Percentiles rank a stretch among this genome's conserved stretches.
Evolutionary conservation across 64 coral and sea anemone genomes (phyloP).

Genomic region (Cladopsammia gracilis): DNA sequence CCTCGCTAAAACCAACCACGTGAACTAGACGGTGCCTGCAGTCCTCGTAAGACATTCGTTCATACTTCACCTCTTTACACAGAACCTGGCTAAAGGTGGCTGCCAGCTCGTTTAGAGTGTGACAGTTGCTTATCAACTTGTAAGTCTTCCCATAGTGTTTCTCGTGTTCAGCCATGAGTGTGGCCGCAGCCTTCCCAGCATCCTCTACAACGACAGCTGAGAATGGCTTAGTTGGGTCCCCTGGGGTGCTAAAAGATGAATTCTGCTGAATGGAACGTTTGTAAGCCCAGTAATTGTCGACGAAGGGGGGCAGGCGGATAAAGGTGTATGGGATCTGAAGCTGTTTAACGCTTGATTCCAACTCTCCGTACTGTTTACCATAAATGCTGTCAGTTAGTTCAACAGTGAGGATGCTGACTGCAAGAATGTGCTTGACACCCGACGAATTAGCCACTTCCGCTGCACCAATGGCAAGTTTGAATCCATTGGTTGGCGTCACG

Average conservation of each 20-base stretch:
- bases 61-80: constrained; percentile 26
- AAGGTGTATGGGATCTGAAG: constrained; percentile 40
- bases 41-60: constrained; percentile 46
- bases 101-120: constrained; percentile 30
- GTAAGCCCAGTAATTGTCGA: constrained; percentile 50
- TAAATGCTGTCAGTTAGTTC: constrained; percentile 12
- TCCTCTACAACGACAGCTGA: constrained; percentile 49
- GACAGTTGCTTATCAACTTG: constrained; percentile 45
- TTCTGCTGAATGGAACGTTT: constrained; percentile 2
- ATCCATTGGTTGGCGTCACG: constrained; percentile 43
- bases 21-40: not conserved
- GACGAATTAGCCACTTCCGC: constrained; percentile 44
- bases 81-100: constrained; percentile 24
- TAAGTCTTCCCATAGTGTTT: constrained; percentile 60
- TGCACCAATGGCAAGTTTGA: constrained; percentile 14
- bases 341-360: constrained; percentile 17
- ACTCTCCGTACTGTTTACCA: constrained; percentile 47
- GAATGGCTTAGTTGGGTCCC: constrained; percentile 31
- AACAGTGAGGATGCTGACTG: constrained; percentile 20
- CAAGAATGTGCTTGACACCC: constrained; percentile 31
- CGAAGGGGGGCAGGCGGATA: constrained; percentile 53
- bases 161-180: constrained; percentile 40
- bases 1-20: constrained; percentile 17
- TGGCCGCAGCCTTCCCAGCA: constrained; percentile 46
- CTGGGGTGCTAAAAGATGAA: constrained; percentile 30